phyloP scores from a whole-genome alignment of 2,888 invertebrate genomes.

The Apamea epomidion region DNA sequence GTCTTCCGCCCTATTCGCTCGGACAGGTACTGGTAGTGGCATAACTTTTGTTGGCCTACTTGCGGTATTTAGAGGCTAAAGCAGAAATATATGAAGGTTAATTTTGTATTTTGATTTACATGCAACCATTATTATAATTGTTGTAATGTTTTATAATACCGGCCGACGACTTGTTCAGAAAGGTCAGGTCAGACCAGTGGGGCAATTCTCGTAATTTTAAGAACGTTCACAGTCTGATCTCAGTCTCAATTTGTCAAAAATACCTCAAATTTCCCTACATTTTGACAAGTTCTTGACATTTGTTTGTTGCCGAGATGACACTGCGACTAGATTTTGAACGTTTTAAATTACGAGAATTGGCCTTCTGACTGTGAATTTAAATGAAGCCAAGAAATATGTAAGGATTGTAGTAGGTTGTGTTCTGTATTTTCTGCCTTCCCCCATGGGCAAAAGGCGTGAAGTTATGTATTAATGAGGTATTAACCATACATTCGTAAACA shows the following conservation, averaged over 20 bases:
- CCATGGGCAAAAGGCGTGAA: not conserved
- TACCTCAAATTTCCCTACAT: no score
- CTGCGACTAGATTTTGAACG: no score
- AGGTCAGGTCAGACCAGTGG: not conserved
- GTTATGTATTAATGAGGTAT: not conserved
- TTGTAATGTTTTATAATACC: not conserved
- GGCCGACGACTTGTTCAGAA: not conserved
- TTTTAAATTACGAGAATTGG: no score
- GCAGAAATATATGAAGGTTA: not conserved
- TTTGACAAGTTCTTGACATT: no score
- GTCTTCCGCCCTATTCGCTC: conserved; percentile 73
- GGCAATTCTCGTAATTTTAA: no score
- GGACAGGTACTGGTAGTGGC: conserved; percentile 75
- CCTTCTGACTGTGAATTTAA: not conserved
- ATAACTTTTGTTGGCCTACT: conserved; percentile 7
- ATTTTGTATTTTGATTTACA: not conserved
- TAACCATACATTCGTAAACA: not conserved
- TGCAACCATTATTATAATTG: no score
- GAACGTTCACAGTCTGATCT: no score
- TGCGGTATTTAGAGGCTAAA: not conserved
- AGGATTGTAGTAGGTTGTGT: not conserved
- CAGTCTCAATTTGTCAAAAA: no score
- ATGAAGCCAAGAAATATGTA: not conserved
- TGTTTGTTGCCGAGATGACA: no score
- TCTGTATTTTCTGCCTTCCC: not conserved